These are phyloP conservation scores for Austrolebias charrua DNA, from an alignment of 2,797 vertebrate genomes.

Conservation along the genomic window DNA sequence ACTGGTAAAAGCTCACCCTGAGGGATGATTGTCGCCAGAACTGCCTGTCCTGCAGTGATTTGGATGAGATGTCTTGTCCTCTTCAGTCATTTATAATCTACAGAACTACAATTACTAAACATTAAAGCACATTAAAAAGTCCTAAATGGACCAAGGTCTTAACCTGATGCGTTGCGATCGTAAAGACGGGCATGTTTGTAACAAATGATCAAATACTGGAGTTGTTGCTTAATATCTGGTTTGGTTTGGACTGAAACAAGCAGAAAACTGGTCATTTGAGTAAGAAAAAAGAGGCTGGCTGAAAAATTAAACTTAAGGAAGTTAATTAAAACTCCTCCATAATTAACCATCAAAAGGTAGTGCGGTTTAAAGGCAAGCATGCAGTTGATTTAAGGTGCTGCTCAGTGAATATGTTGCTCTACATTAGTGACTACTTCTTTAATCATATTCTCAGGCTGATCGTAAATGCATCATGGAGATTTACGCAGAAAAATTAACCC, in stretches of 20 bases:
- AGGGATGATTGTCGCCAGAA: not conserved
- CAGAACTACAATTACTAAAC: not conserved
- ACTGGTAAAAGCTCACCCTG: not conserved
- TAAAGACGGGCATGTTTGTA: not conserved
- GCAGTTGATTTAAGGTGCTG: slow-evolving; percentile 21
- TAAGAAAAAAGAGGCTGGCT: not conserved
- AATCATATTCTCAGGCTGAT: slow-evolving; percentile 41
- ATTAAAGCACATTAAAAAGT: not conserved
- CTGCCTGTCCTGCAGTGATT: not conserved
- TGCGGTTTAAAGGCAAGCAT: slow-evolving; percentile 3
- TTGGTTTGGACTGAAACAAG: not conserved
- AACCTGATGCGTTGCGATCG: not conserved
- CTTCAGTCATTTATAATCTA: not conserved
- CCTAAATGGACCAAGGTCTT: not conserved
- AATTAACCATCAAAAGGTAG: not conserved
- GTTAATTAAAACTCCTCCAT: not conserved
- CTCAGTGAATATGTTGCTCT: slow-evolving; percentile 18
- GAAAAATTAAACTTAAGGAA: not conserved
- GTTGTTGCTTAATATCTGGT: not conserved
- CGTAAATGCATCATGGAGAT: slow-evolving; percentile 23
- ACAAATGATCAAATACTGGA: not conserved
- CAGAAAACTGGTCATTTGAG: not conserved
- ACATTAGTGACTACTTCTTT: slow-evolving; percentile 40
- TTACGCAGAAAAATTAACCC: slow-evolving; percentile 44
- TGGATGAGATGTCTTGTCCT: not conserved